Evolutionary conservation across 2,888 invertebrate genomes (phyloP), one percentile per base, ranked within the genome.

Genomic region (Lissocephala sabroskyi): DNA sequence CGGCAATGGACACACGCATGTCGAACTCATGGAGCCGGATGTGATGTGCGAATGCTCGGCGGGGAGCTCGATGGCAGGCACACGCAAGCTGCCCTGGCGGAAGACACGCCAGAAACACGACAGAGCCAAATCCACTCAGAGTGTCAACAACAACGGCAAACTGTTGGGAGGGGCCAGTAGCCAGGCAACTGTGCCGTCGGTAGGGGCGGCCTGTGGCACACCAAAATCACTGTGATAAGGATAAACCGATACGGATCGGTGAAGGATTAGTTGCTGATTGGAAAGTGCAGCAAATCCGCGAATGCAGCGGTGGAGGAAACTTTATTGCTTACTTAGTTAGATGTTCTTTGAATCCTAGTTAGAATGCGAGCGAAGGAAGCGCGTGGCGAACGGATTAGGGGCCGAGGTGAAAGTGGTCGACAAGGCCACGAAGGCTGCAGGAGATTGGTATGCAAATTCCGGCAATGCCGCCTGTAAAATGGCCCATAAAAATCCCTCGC

Each of bases 161-260:
- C 19, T 37, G 19, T 10, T 19, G 19, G n/a, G 19, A 5, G 23
- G 14, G 11, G 16, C 3, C 13, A 10, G 10, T 14, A 16, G 14
- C 11, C 30, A 32, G 11, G 51, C n/a, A n/a, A n/a, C n/a, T n/a
- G n/a, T n/a, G n/a, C n/a, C n/a, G n/a, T n/a, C n/a, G n/a, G n/a
- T n/a, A n/a, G n/a, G n/a, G n/a, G n/a, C n/a, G n/a, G n/a, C 52
- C 41, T 70, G 46, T 41, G 75, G 71, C 49, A 71, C 71, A 28
- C 67, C 67, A 43, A 70, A 75, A 28, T 73, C 68, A 52, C 77
- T 76, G 57, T 68, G 68, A 68, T 67, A 56, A 49, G 19, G 33
- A 29, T n/a, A n/a, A 18, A 14, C 11, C 14, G 10, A n/a, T 35
- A 35, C 11, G n/a, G 35, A 11, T 6, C 42, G 43, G 51, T 33